These are phyloP conservation scores for Muricea muricata DNA, from an alignment of 92 coral and sea anemone species.

Conservation along the genomic window DNA sequence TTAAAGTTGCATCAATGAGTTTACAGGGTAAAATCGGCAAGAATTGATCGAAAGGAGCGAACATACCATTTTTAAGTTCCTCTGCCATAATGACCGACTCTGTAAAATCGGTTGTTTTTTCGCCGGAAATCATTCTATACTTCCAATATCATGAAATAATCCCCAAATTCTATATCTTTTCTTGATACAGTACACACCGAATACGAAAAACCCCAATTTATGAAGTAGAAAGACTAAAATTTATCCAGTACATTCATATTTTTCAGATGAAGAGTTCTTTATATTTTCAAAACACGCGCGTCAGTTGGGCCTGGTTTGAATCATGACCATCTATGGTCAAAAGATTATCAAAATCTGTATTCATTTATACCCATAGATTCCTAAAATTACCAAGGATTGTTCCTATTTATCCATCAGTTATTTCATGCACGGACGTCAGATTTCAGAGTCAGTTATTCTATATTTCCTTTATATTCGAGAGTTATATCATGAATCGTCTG, in stretches of 20 bases:
- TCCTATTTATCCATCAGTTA: too few relatives aligned
- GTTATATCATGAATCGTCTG: too few relatives aligned
- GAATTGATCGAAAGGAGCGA: background rate
- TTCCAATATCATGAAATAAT: background rate
- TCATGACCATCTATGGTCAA: constrained; percentile 20
- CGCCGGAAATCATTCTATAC: constrained; percentile 11
- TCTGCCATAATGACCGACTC: constrained; percentile 12
- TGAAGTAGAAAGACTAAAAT: background rate
- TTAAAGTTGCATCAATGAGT: background rate
- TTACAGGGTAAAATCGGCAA: background rate
- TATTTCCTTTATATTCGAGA: too few relatives aligned
- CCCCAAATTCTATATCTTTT: background rate
- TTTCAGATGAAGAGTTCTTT: background rate
- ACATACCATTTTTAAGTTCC: constrained; percentile 25
- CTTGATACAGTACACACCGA: constrained; percentile 1
- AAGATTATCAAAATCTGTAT: background rate
- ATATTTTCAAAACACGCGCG: constrained; percentile 33
- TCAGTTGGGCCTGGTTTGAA: constrained; percentile 26
- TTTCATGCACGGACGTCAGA: too few relatives aligned
- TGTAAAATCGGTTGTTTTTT: background rate
- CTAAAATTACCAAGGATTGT: background rate
- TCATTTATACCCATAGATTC: background rate
- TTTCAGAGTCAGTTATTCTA: too few relatives aligned
- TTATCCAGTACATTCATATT: background rate
- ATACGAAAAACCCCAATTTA: constrained; percentile 7